Conservation (phyloP, 2,888 invertebrate species). For the Leptopterna dolabrata region DNA sequence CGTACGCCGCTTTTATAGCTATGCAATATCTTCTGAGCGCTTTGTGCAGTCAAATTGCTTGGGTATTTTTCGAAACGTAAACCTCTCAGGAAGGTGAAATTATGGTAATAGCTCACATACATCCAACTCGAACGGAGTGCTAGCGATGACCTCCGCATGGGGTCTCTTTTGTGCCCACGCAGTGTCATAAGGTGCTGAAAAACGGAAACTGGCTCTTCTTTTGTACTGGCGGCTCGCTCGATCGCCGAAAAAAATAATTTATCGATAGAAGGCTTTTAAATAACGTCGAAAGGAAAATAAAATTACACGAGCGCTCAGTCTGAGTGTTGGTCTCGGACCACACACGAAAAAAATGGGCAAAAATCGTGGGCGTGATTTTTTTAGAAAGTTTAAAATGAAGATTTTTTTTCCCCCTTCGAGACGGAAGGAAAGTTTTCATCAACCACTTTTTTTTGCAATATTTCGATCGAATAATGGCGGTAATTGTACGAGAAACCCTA, state of each 20-base stretch:
- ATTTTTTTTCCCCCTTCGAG: background rate
- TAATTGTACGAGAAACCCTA: no score
- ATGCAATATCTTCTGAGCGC: background rate
- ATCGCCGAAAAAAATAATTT: constrained; percentile 2
- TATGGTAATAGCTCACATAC: constrained; percentile 32
- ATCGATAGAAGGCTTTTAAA: background rate
- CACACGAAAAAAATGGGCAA: background rate
- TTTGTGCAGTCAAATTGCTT: background rate
- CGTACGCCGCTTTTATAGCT: background rate
- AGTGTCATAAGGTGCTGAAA: constrained; percentile 30
- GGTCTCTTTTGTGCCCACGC: constrained; percentile 6
- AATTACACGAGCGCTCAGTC: background rate
- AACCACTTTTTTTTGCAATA: no score
- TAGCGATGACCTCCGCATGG: background rate
- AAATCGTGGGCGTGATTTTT: background rate
- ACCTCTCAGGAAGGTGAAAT: background rate
- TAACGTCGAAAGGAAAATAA: background rate
- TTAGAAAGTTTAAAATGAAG: background rate
- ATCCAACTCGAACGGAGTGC: background rate
- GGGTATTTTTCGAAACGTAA: constrained; percentile 13
- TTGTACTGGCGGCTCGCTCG: background rate
- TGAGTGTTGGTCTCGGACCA: background rate
- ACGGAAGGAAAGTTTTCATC: background rate
- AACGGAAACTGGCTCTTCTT: constrained; percentile 18
- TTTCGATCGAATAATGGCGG: no score